Base-by-base conservation (phyloP, 2,888 invertebrate genomes). In the Odontothrips loti region DNA sequence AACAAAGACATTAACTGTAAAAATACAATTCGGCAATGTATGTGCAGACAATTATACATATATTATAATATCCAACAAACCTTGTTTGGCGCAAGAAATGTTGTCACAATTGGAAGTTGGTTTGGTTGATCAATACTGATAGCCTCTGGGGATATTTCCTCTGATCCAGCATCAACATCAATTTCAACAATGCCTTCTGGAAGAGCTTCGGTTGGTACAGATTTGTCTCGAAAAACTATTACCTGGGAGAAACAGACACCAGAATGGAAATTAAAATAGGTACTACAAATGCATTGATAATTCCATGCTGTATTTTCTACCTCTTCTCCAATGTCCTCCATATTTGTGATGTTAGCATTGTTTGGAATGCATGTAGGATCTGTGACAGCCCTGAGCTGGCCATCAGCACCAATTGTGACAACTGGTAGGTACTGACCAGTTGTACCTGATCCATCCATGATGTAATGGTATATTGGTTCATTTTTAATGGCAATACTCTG, bases 401-500 rank as follows among this genome's bases (percentile, higher is more conserved):
- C 68, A 75, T 75, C 68, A 75, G 68, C 68, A 75, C 68, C 68
- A 75, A 75, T 75, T 4, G 68, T 75, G 10, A 75, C 68, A 75
- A 75, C 68, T 27, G 68, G 68, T 12, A 75, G 27, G 27, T 75
- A 75, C 12, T 75, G 68, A 23, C 68, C 68, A 23, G 68, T 23
- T 27, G 23, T 27, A 23, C 68, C 68, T 23, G 68, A 75, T 23
- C 68, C 68, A 75, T 75, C 68, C 68, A 75, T 75, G 68, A 75
- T 75, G 23, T 75, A 75, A 27, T 75, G 68, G 27, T 75, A 75
- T 27, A 75, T 75, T 12, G 68, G 68, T 27, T 75, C 68, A 75
- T 75, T 75, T 75, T 75, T 75, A 75, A 75, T 75, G 12, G 68
- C 68, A 75, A 75, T 75, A 27, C 68, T 75, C 68, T 75, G 68